These are phyloP conservation scores for Champsocephalus esox DNA, from an alignment of 2,797 vertebrate genomes.

Conservation along the genomic window DNA sequence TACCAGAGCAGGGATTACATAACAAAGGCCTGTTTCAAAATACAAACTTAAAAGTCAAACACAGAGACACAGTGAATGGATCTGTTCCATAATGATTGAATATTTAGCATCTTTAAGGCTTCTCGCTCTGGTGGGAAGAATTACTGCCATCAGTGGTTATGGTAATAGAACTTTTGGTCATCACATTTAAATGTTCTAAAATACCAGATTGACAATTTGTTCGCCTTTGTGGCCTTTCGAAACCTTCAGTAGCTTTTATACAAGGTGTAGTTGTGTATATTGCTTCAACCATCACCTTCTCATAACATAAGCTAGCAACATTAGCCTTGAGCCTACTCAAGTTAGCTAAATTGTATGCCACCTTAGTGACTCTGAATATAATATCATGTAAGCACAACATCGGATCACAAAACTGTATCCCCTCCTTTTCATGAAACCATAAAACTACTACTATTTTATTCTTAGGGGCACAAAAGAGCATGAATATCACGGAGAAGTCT, in stretches of 20 bases:
- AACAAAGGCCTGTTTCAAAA: conserved; percentile 71
- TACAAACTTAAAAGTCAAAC: conserved; percentile 55
- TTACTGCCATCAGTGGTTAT: background rate
- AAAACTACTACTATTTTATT: background rate
- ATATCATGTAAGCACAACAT: background rate
- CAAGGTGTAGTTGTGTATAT: too few relatives aligned
- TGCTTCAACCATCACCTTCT: too few relatives aligned
- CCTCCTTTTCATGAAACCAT: background rate
- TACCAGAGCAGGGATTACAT: conserved; percentile 74
- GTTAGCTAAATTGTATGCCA: background rate
- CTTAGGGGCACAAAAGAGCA: background rate
- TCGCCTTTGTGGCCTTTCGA: too few relatives aligned
- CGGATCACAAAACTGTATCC: background rate
- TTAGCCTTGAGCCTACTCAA: background rate
- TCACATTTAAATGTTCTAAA: too few relatives aligned
- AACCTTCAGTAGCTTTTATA: too few relatives aligned
- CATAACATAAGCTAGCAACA: too few relatives aligned
- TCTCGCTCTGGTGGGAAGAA: background rate
- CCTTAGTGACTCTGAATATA: background rate
- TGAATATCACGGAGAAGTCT: background rate
- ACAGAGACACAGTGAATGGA: conserved; percentile 9
- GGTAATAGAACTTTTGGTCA: background rate
- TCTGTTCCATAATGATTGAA: conserved; percentile 7
- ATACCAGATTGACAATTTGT: too few relatives aligned
- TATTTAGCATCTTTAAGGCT: conserved; percentile 6